Percentiles rank a stretch among this genome's conserved stretches.
Evolutionary conservation across 2,113 vertebrate genomes (phyloP).

Genomic region (Gallinago jamesoni): DNA sequence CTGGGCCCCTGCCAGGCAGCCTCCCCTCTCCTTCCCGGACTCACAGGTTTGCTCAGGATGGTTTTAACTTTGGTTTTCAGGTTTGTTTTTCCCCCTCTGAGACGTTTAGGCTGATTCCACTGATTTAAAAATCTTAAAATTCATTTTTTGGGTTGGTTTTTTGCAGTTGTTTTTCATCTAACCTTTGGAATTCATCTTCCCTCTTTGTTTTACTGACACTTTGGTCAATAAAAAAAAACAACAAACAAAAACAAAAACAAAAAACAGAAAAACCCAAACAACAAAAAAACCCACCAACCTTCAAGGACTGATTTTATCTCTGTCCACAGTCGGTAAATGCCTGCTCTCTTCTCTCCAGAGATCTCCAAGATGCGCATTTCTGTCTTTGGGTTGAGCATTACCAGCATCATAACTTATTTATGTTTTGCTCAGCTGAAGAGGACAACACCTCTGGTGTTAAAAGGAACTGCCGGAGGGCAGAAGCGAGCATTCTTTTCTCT

Average conservation of each 20-base stretch:
- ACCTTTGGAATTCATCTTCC: neutral
- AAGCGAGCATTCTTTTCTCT: neutral
- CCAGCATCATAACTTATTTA: neutral
- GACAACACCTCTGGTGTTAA: neutral
- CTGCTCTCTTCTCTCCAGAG: neutral
- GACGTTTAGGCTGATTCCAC: neutral
- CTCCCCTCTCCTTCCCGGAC: neutral
- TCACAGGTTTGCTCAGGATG: neutral
- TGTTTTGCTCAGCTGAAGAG: neutral
- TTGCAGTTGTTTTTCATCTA: neutral
- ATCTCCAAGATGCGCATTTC: neutral
- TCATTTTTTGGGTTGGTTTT: neutral
- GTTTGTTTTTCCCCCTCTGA: neutral
- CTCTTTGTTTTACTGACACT: neutral
- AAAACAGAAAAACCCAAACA: neutral
- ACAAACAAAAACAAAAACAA: no score
- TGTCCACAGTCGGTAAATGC: neutral
- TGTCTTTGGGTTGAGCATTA: neutral
- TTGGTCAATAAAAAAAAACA: neutral
- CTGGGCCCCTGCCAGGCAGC: neutral
- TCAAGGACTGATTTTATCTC: neutral
- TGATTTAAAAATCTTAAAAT: neutral
- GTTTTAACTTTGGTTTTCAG: neutral
- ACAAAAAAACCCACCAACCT: neutral
- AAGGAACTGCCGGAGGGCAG: neutral